Conservation (phyloP, 2,113 vertebrate genomes). For the Pseudopipra pipra region DNA sequence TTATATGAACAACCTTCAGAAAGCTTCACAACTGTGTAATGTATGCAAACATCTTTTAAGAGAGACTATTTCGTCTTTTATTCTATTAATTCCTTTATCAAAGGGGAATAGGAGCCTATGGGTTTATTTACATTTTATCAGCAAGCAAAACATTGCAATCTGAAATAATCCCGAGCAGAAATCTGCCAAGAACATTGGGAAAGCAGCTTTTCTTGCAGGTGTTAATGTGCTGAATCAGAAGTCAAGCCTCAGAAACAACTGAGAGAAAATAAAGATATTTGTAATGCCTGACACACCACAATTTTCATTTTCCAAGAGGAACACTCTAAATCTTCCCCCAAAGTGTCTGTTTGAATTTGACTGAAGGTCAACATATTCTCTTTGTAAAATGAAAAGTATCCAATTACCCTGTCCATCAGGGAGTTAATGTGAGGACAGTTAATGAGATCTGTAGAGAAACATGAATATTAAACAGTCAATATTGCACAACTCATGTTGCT, state of each 20-base stretch:
- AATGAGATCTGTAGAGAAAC: not conserved
- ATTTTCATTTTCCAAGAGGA: not conserved
- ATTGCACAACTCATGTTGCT: not conserved
- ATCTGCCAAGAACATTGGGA: not conserved
- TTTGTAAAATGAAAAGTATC: not conserved
- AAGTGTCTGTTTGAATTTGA: not conserved
- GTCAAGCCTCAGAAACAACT: not conserved
- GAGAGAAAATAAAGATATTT: not conserved
- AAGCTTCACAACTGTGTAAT: not conserved
- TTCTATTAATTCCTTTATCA: slow-evolving; percentile 42
- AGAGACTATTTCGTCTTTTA: slow-evolving; percentile 2
- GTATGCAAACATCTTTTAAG: not conserved
- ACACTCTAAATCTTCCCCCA: not conserved
- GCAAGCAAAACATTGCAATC: slow-evolving; percentile 12
- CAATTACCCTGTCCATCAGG: not conserved
- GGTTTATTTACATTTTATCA: slow-evolving; percentile 21
- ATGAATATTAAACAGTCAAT: not conserved
- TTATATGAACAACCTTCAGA: not conserved
- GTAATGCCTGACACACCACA: not conserved
- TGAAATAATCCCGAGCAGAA: not conserved
- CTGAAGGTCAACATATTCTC: not conserved
- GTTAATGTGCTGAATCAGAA: slow-evolving; percentile 23
- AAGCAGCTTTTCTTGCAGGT: slow-evolving; percentile 32
- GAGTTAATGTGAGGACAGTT: not conserved
- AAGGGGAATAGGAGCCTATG: not conserved